Evolutionary conservation across 2,113 vertebrate genomes (phyloP).

Genomic region (Bettongia penicillata): DNA sequence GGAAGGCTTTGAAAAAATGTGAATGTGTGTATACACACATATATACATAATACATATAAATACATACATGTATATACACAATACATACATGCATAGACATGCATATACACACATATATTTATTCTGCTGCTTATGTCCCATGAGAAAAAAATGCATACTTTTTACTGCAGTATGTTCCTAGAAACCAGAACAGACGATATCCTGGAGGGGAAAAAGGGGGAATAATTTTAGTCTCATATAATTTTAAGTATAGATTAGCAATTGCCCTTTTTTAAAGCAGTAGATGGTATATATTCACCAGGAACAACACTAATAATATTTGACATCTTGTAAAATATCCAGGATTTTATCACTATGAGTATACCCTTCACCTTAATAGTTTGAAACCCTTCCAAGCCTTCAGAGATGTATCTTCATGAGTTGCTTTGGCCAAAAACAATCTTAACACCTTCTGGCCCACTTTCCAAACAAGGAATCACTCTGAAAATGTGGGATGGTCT

Average conservation of each 20-base stretch:
- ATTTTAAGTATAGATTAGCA: background rate
- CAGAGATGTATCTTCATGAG: background rate
- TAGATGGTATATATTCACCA: background rate
- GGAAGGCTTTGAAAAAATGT: background rate
- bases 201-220: background rate
- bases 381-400: background rate
- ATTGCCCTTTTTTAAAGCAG: background rate
- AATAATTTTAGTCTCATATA: slow-evolving; percentile 12
- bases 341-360: background rate
- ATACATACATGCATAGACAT: too few species aligned
- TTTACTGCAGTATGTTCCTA: slow-evolving; percentile 26
- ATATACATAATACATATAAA: too few species aligned
- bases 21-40: too few species aligned
- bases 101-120: background rate
- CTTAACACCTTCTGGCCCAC: background rate
- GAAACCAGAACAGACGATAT: slow-evolving; percentile 37
- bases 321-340: background rate
- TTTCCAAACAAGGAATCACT: background rate
- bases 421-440: background rate
- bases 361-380: background rate
- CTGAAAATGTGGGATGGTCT: background rate
- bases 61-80: too few species aligned
- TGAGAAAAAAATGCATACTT: slow-evolving; percentile 9
- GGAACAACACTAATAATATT: background rate
- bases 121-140: slow-evolving; percentile 11